phyloP scores from a whole-genome alignment of 1,140 invertebrate species.

The Apocrypta bakeri region DNA sequence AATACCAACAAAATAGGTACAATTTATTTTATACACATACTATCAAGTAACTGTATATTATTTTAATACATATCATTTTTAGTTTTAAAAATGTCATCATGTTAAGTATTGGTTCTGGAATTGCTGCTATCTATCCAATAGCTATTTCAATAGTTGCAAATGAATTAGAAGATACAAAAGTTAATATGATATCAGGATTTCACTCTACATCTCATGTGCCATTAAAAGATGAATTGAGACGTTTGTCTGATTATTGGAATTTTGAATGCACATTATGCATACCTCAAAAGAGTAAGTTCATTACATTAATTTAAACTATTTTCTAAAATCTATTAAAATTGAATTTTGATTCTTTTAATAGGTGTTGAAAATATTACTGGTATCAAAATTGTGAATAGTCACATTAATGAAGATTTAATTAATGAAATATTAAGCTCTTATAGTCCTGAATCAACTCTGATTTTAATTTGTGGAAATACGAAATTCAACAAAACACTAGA shows the following conservation, averaged over 20 bases:
- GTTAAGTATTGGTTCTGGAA: constrained; percentile 78
- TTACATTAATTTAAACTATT: constrained; percentile 31
- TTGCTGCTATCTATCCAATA: constrained; percentile 78
- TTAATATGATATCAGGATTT: constrained; percentile 74
- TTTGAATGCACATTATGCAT: constrained; percentile 75
- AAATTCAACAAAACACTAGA: constrained; percentile 62
- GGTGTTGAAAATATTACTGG: constrained; percentile 56
- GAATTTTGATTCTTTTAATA: constrained; percentile 48
- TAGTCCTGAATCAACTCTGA: constrained; percentile 57
- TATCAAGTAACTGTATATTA: constrained; percentile 1
- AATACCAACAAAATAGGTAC: constrained; percentile 72
- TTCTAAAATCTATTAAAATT: constrained; percentile 16
- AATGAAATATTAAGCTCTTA: constrained; percentile 52
- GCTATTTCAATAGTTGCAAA: constrained; percentile 73
- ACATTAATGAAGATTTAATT: constrained; percentile 57
- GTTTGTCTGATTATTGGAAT: constrained; percentile 77
- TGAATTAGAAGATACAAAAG: constrained; percentile 75
- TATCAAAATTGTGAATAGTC: constrained; percentile 58
- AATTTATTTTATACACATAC: constrained; percentile 22
- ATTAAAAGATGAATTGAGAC: constrained; percentile 72
- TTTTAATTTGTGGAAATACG: constrained; percentile 68
- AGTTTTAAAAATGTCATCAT: constrained; percentile 73
- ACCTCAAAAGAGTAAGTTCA: constrained; percentile 64
- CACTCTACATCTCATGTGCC: constrained; percentile 72
- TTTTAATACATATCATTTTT: constrained; percentile 25